Evolutionary conservation across 1,140 invertebrate species (phyloP).

Genomic region (Camponotus floridanus): DNA sequence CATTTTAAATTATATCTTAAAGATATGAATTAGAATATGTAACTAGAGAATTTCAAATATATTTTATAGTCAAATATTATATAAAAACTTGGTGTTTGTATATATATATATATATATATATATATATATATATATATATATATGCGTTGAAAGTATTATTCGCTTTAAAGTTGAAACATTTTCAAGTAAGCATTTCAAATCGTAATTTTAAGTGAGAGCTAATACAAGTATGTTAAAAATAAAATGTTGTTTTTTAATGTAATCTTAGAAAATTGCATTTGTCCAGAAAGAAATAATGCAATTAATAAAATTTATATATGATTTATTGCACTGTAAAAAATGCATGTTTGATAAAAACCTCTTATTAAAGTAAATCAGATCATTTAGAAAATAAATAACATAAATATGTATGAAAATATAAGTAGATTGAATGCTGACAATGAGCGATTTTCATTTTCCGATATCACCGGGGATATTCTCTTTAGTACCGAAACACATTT

Average conservation of each 20-base stretch:
- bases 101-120: too few species aligned
- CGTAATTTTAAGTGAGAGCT: neutral
- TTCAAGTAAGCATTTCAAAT: neutral
- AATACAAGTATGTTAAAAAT: constrained; percentile 25
- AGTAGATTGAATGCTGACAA: constrained; percentile 10
- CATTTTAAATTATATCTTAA: constrained; percentile 32
- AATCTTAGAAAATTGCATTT: neutral
- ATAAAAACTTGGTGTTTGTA: neutral
- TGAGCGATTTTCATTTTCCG: constrained; percentile 41
- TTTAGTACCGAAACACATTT: constrained; percentile 28
- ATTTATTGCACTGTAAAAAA: constrained; percentile 1
- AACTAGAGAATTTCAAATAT: neutral
- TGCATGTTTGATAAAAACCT: neutral
- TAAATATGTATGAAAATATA: neutral
- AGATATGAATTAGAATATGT: neutral
- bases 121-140: too few species aligned
- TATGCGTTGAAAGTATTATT: neutral
- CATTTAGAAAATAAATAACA: neutral
- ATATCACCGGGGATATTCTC: constrained; percentile 26
- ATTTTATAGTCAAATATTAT: constrained; percentile 7
- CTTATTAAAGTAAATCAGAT: constrained; percentile 13
- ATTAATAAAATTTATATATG: constrained; percentile 8
- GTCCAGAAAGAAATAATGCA: neutral
- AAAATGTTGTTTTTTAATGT: neutral
- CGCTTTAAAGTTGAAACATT: neutral